A percentile compares a stretch with the other conserved stretches of the same genome.
Evolutionary conservation across 1,140 invertebrate species (phyloP).

Genomic region (Lepeophtheirus salmonis): DNA sequence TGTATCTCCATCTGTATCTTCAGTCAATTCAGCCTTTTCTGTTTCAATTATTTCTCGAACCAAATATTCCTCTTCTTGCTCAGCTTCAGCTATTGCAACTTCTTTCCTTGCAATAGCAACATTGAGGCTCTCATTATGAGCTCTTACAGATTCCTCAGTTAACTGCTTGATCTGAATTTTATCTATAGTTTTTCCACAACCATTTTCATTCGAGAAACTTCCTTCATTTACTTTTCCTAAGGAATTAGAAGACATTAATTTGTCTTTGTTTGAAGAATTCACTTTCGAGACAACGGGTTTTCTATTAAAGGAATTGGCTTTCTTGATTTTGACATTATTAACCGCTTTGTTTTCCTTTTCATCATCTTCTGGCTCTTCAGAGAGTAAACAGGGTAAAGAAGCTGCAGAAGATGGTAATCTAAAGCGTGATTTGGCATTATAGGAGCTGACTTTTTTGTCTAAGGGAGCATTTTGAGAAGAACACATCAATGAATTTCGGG

Average conservation of each 20-base stretch:
- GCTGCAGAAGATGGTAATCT: slow-evolving; percentile 3
- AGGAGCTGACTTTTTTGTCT: neutral
- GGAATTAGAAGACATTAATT: no score
- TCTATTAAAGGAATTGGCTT: neutral
- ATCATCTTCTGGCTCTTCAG: neutral
- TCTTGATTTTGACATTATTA: neutral
- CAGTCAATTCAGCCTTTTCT: slow-evolving; percentile 24
- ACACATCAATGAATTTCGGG: neutral
- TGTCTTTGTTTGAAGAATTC: neutral
- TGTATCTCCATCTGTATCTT: slow-evolving; percentile 16
- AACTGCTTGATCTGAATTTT: neutral
- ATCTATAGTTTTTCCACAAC: no score
- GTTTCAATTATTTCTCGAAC: slow-evolving; percentile 49
- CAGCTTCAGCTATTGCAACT: slow-evolving; percentile 17
- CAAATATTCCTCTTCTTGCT: slow-evolving; percentile 20
- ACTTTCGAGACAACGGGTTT: neutral
- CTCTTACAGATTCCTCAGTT: neutral
- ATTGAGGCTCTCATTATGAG: slow-evolving; percentile 5
- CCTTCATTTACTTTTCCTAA: neutral
- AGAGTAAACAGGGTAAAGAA: slow-evolving; percentile 6
- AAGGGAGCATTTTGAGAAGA: no score
- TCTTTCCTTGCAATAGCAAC: slow-evolving; percentile 7
- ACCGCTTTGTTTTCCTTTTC: neutral
- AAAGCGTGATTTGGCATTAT: neutral
- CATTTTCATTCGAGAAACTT: no score